Evolutionary conservation across 2,797 vertebrate species (phyloP).

Genomic region (Manis pentadactyla): DNA sequence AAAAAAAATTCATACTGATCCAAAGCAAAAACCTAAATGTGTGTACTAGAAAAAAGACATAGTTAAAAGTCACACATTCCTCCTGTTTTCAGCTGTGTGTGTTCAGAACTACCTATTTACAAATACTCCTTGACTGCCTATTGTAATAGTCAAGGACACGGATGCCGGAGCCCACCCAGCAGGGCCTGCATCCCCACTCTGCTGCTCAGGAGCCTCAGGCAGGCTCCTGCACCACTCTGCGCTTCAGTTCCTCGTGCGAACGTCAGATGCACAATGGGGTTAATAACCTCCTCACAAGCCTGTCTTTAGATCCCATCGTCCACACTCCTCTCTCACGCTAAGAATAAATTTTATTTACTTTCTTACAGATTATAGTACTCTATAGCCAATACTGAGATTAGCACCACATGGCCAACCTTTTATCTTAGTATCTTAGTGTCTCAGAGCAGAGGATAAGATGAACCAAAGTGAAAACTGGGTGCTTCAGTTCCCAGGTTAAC

Average conservation of each 20-base stretch:
- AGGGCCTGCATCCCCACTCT: background rate
- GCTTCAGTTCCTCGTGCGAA: background rate
- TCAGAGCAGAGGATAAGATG: background rate
- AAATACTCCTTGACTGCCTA: background rate
- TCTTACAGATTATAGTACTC: background rate
- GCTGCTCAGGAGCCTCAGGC: background rate
- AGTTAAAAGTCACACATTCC: background rate
- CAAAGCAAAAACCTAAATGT: background rate
- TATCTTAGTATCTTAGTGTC: background rate
- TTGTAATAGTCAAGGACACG: background rate
- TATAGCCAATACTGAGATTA: background rate
- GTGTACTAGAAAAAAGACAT: background rate
- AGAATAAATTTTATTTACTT: constrained; percentile 23
- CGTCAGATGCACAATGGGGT: background rate
- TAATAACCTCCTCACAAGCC: background rate
- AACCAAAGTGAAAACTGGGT: background rate
- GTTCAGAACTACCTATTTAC: constrained; percentile 16
- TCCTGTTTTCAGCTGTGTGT: background rate
- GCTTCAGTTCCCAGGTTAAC: background rate
- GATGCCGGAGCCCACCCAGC: background rate
- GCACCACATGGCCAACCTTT: background rate
- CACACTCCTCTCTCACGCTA: background rate
- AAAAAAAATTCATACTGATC: background rate
- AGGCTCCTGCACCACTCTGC: background rate
- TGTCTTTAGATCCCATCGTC: background rate